Evolutionary conservation across 1,140 invertebrate species (phyloP).

Genomic region (Pemphigus obesinymphae): DNA sequence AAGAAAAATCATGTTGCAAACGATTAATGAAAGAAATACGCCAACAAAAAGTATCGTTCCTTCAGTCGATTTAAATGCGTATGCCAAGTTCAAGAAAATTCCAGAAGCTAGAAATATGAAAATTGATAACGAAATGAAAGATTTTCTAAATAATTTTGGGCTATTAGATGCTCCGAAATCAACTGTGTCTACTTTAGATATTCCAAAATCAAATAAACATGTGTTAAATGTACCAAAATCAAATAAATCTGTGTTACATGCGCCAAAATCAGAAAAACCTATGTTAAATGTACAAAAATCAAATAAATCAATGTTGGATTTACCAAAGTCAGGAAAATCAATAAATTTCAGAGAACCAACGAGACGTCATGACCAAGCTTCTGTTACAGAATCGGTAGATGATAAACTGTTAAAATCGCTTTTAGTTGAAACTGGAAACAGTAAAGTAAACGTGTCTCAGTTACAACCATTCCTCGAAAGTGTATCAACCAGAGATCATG

Average conservation of each 20-base stretch:
- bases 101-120: constrained; percentile 50
- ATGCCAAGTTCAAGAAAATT: constrained; percentile 58
- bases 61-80: constrained; percentile 52
- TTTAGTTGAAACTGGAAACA: constrained; percentile 42
- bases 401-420: neutral
- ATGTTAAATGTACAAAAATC: no score
- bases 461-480: constrained; percentile 18
- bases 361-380: neutral
- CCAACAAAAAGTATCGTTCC: constrained; percentile 44
- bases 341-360: neutral
- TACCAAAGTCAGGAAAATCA: neutral
- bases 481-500: constrained; percentile 48
- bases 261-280: no score
- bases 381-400: neutral
- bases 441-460: constrained; percentile 54
- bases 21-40: no score
- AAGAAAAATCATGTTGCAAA: neutral
- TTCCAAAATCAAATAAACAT: no score
- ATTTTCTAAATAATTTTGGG: constrained; percentile 57
- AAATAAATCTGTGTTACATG: no score
- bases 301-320: no score
- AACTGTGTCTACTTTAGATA: no score
- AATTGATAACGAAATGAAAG: constrained; percentile 54
- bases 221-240: no score
- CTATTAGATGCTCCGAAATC: constrained; percentile 50